These are phyloP conservation scores for Melanostigma gelatinosum DNA, from an alignment of 2,113 vertebrate species.

Conservation along the genomic window DNA sequence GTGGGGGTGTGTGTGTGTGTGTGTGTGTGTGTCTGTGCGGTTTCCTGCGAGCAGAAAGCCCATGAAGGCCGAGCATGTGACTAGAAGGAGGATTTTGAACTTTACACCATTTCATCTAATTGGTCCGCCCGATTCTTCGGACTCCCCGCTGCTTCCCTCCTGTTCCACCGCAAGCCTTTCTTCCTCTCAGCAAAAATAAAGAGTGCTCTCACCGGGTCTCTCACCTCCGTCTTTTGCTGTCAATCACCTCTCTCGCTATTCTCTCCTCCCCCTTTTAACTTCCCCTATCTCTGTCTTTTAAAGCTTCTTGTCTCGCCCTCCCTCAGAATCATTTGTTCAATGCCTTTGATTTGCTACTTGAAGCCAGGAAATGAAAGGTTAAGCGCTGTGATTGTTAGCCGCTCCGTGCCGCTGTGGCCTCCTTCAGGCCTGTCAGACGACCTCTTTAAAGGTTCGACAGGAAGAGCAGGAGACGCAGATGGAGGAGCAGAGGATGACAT, in stretches of 20 bases:
- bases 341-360: conserved; percentile 65
- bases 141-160: conserved; percentile 33
- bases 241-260: conserved; percentile 53
- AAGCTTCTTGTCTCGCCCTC: conserved; percentile 25
- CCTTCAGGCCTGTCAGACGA: conserved; percentile 44
- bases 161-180: conserved; percentile 26
- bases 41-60: conserved; percentile 15
- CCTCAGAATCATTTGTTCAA: conserved; percentile 50
- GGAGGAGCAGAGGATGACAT: conserved; percentile 53
- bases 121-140: conserved; percentile 36
- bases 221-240: conserved; percentile 54
- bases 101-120: conserved; percentile 54
- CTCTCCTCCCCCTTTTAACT: conserved; percentile 47
- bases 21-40: background rate
- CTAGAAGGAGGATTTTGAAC: conserved; percentile 42
- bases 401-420: conserved; percentile 37
- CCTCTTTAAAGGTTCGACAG: conserved; percentile 61
- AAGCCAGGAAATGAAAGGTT: conserved; percentile 66
- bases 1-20: too few species aligned
- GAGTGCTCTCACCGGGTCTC: conserved; percentile 24
- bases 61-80: conserved; percentile 6
- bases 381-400: conserved; percentile 46
- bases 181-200: conserved; percentile 50
- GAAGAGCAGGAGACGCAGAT: conserved; percentile 42
- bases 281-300: conserved; percentile 43